Percentiles rank a stretch among this genome's conserved stretches.
These are phyloP conservation scores for Melanostoma scalare DNA, from an alignment of 2,888 invertebrate species.

Conservation along the genomic window DNA sequence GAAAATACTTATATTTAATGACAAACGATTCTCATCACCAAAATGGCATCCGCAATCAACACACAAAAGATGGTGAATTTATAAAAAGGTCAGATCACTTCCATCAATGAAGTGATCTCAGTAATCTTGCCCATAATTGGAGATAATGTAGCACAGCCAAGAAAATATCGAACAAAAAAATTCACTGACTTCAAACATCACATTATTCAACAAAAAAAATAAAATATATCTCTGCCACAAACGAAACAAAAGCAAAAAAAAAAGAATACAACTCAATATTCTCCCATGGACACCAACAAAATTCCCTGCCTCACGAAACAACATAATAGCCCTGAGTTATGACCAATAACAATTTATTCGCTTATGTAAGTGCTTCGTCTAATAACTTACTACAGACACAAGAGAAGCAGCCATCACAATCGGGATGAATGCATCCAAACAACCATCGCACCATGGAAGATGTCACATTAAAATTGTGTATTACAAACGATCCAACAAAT, in stretches of 20 bases:
- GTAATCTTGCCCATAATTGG: constrained; percentile 39
- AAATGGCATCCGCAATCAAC: background rate
- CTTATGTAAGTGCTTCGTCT: constrained; percentile 58
- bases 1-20: constrained; percentile 1
- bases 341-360: constrained; percentile 69
- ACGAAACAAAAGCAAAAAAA: constrained; percentile 31
- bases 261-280: constrained; percentile 28
- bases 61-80: background rate
- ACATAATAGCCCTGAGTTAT: constrained; percentile 66
- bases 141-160: background rate
- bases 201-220: background rate
- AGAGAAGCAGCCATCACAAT: constrained; percentile 59
- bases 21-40: background rate
- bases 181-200: constrained; percentile 2
- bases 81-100: constrained; percentile 24
- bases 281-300: constrained; percentile 38
- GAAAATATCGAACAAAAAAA: background rate
- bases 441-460: constrained; percentile 35
- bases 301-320: constrained; percentile 3
- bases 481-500: constrained; percentile 64
- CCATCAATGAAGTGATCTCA: constrained; percentile 12
- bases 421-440: constrained; percentile 40
- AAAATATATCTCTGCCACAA: constrained; percentile 20
- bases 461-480: constrained; percentile 68
- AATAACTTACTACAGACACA: constrained; percentile 12